These are phyloP conservation scores for Puffinus mauretanicus DNA, from an alignment of 2,113 vertebrate genomes.

Conservation along the genomic window DNA sequence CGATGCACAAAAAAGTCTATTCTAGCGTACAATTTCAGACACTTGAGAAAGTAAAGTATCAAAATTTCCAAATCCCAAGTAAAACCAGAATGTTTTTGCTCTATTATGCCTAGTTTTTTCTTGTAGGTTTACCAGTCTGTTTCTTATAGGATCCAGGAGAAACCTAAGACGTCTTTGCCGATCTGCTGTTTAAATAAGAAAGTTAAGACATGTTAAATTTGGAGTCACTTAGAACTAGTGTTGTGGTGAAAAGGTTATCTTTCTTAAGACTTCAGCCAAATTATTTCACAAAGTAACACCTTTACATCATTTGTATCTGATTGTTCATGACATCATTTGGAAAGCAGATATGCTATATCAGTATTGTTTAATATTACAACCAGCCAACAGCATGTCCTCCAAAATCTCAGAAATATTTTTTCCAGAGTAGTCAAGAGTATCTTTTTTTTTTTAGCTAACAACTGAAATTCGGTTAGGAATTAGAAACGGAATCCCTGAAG, in stretches of 20 bases:
- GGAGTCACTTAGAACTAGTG: neutral
- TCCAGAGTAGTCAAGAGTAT: neutral
- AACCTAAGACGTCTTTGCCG: neutral
- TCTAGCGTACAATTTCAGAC: neutral
- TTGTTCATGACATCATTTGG: neutral
- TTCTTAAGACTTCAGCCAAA: neutral
- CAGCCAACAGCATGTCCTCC: neutral
- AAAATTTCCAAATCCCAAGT: neutral
- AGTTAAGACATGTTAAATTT: rapidly evolving
- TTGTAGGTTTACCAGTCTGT: neutral
- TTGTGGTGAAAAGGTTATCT: neutral
- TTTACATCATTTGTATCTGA: neutral
- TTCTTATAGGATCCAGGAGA: neutral
- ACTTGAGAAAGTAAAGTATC: neutral
- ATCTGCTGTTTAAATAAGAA: neutral
- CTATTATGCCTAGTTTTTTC: neutral
- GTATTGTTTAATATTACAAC: neutral
- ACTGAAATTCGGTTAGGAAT: neutral
- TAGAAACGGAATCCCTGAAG: neutral
- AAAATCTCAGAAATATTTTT: neutral
- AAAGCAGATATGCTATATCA: neutral
- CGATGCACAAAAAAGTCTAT: neutral
- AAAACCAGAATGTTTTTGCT: neutral
- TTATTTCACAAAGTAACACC: neutral
- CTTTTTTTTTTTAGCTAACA: neutral